Conservation (phyloP, 2,113 vertebrate genomes). For the Falco punctatus region DNA sequence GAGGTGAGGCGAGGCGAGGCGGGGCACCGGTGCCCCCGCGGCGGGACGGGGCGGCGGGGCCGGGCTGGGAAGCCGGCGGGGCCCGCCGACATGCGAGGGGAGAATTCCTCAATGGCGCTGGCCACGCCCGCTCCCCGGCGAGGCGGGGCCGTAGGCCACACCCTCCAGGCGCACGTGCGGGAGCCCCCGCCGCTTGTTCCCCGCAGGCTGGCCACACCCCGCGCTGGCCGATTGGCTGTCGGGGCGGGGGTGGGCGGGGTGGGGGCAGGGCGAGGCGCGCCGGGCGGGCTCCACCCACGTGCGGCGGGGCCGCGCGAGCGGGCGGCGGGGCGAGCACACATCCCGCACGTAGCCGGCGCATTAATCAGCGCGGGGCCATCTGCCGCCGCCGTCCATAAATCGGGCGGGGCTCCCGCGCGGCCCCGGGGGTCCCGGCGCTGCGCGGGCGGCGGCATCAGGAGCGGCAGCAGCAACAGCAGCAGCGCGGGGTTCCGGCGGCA, state of each 20-base stretch:
- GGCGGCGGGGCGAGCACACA: slow-evolving; percentile 14
- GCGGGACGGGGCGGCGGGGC: background rate
- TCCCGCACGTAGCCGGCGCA: slow-evolving; percentile 65
- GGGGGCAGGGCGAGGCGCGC: background rate
- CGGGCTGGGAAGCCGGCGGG: background rate
- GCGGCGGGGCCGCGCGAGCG: background rate
- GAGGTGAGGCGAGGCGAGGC: background rate
- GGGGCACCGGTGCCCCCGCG: background rate
- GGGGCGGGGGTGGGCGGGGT: accelerated
- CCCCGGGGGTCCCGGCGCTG: background rate
- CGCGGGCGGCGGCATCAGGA: too few species aligned
- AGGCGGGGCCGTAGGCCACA: background rate
- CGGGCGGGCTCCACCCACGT: slow-evolving; percentile 44
- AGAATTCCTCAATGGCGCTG: slow-evolving; percentile 80
- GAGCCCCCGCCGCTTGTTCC: background rate
- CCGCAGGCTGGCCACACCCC: background rate
- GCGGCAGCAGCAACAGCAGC: background rate
- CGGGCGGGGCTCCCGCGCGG: too few species aligned
- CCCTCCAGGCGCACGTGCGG: background rate
- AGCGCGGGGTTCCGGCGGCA: background rate
- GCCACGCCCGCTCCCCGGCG: background rate
- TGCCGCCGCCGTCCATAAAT: background rate
- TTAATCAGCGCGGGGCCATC: slow-evolving; percentile 8
- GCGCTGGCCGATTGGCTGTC: background rate
- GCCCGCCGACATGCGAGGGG: slow-evolving; percentile 36